Evolutionary conservation across 2,113 vertebrate genomes (phyloP), one percentile per base, ranked within the genome.

Genomic region (Lasiurus cinereus): DNA sequence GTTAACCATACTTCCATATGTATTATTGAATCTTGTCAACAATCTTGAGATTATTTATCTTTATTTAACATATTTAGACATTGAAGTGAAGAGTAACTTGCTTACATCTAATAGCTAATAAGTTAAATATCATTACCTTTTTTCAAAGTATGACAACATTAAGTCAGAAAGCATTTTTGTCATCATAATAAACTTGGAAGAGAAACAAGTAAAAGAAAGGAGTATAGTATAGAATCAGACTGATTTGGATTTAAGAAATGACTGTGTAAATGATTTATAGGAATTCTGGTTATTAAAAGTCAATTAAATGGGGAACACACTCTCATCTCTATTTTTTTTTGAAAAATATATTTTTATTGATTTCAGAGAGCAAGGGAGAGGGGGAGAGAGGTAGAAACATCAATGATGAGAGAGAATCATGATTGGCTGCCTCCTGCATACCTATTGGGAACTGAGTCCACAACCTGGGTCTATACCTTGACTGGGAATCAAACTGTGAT

Each of bases 101-200:
- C 33, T 95, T 96, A 91, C 24, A 48, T 83, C 46, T 79, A 10
- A 92, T 91, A 88, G n/a, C 46, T 76, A 88, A 48, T 89, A 69
- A 72, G 31, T 74, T 36, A 86, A 92, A 91, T 77, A 70, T 22
- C 8, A 36, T 46, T 84, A 54, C 24, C 2, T 48, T 66, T 93
- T 91, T 93, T 59, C 24, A 83, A 29, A 22, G 82, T 56, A 39
- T 67, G 12, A 54, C 86, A 78, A 85, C 6, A 16, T 79, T 85
- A 69, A 64, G 15, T 94, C 87, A 83, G 76, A 93, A 90, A 83
- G 14, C 46, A 50, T 93, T 74, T 94, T 93, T 93, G 43, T 73
- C 59, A 46, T 64, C 27, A 80, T 33, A 46, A 33, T 79, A 84
- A 92, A 86, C 27, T 79, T 76, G 21, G n/a, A 90, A 78, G 36